These are phyloP conservation scores for Naja naja DNA, from an alignment of 2,113 vertebrate species.

Conservation along the genomic window DNA sequence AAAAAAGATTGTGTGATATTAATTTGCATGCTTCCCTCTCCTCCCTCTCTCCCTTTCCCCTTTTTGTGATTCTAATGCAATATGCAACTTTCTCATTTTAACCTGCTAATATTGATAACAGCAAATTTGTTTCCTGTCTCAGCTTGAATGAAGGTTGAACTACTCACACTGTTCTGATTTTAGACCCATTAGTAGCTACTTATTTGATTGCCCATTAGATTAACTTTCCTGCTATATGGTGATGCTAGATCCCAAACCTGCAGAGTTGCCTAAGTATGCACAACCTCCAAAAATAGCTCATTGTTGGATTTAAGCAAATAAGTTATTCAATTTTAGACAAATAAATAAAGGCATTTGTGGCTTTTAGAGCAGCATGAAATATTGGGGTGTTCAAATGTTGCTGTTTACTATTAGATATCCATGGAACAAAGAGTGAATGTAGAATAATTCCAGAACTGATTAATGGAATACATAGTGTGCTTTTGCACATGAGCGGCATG, in stretches of 20 bases:
- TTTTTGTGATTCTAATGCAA: not conserved
- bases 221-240: not conserved
- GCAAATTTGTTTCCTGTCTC: conserved; percentile 1
- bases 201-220: not conserved
- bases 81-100: not conserved
- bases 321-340: not conserved
- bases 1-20: not conserved
- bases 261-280: not conserved
- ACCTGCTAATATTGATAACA: not conserved
- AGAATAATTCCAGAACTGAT: not conserved
- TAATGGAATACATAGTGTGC: not conserved
- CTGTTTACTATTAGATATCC: not conserved
- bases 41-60: not conserved
- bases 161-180: not conserved
- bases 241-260: not conserved
- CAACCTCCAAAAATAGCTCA: not conserved
- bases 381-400: not conserved
- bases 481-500: not conserved
- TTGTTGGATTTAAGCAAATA: not conserved
- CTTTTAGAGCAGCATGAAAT: too few relatives aligned
- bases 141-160: not conserved
- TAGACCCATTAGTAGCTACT: not conserved
- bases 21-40: not conserved
- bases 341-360: not conserved
- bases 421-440: not conserved